Evolutionary conservation across 2,888 invertebrate genomes (phyloP).

Genomic region (Argyresthia albistria): DNA sequence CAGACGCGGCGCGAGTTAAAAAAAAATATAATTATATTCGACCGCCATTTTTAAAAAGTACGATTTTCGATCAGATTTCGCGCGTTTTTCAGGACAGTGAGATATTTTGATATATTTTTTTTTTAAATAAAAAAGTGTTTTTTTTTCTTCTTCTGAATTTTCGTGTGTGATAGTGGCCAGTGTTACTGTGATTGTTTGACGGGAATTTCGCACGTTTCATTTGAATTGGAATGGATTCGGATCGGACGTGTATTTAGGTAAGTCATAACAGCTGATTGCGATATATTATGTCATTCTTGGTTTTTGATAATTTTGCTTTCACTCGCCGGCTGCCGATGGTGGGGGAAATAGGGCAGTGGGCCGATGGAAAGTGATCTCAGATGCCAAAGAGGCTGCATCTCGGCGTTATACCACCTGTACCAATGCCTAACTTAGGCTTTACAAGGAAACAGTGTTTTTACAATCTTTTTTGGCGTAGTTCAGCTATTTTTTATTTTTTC

Average conservation of each 20-base stretch:
- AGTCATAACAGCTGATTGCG: conserved; percentile 21
- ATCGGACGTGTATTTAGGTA: conserved; percentile 1
- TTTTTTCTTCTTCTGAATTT: not conserved
- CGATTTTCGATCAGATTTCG: no score
- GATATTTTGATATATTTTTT: no score
- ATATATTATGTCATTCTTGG: conserved; percentile 36
- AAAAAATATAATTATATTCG: no score
- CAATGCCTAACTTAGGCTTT: not conserved
- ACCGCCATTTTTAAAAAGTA: no score
- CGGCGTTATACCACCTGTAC: not conserved
- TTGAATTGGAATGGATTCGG: not conserved
- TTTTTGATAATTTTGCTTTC: conserved; percentile 41
- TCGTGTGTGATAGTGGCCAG: not conserved
- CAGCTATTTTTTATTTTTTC: no score
- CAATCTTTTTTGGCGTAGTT: no score
- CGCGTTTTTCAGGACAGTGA: no score
- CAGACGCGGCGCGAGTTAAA: no score
- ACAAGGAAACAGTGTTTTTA: no score
- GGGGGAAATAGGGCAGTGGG: conserved; percentile 38
- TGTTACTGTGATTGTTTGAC: not conserved
- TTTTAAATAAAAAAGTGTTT: no score
- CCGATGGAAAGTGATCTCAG: conserved; percentile 34
- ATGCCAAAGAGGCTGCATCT: conserved; percentile 22
- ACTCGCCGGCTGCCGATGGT: conserved; percentile 20
- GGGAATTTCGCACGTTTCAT: not conserved